Evolutionary conservation across 2,888 invertebrate genomes (phyloP).

Genomic region (Oegoconia quadripuncta): DNA sequence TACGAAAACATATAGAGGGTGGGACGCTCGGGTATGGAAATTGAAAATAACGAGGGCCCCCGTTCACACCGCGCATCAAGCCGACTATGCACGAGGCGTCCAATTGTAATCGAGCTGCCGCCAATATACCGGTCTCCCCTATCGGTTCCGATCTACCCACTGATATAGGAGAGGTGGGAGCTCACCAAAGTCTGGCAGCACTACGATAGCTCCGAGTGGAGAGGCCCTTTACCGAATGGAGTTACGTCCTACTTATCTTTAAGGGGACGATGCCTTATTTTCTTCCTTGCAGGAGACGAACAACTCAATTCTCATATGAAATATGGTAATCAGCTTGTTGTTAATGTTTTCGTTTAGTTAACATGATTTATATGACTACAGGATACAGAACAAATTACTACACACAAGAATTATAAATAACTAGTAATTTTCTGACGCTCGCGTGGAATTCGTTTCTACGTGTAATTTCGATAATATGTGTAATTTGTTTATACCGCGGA

Average conservation of each 20-base stretch:
- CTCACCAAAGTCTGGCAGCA: slow-evolving; percentile 57
- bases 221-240: slow-evolving; percentile 76
- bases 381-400: too few relatives aligned
- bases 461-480: too few relatives aligned
- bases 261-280: slow-evolving; percentile 73
- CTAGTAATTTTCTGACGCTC: too few relatives aligned
- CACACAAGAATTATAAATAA: too few relatives aligned
- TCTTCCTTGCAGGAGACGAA: slow-evolving; percentile 57
- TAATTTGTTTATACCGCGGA: too few relatives aligned
- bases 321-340: slow-evolving; percentile 54
- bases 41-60: slow-evolving; percentile 77
- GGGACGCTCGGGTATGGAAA: slow-evolving; percentile 75
- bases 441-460: too few relatives aligned
- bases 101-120: slow-evolving; percentile 56
- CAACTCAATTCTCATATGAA: slow-evolving; percentile 61
- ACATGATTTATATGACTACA: too few relatives aligned
- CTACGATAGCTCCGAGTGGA: slow-evolving; percentile 60
- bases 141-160: slow-evolving; percentile 50
- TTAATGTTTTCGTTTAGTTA: too few relatives aligned
- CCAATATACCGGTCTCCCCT: slow-evolving; percentile 52
- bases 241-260: slow-evolving; percentile 77
- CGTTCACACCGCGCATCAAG: slow-evolving; percentile 72
- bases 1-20: slow-evolving; percentile 61
- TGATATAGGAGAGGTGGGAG: slow-evolving; percentile 50
- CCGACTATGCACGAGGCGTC: slow-evolving; percentile 58